Base-by-base conservation (phyloP, 2,113 vertebrate genomes). In the Calcarius ornatus region DNA sequence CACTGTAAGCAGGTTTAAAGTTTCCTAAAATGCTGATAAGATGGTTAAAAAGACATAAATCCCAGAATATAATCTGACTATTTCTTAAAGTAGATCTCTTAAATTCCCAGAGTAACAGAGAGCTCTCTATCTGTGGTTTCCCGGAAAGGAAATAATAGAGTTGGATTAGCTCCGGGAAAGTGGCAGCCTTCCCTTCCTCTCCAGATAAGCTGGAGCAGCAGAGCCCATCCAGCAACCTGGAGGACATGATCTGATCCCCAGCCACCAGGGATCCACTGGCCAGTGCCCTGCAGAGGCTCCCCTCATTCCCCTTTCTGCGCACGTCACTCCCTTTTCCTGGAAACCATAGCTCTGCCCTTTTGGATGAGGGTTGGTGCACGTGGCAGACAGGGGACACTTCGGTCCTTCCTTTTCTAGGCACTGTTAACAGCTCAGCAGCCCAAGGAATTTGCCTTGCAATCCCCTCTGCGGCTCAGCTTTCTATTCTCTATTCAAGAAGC, bases 381-480 rank as follows among this genome's bases (percentile, higher is more conserved):
- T 12, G 10, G 78, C 82, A 84, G 87, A 78, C 5, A 10, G 73
- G 76, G 86, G 37, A 37, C 65, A 65, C 86, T 91, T 63, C 5
- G 30, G 59, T 75, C 65, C 72, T 94, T 88, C 73, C 61, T 84
- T 96, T 91, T 95, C 93, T 79, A 91, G 95, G 76, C 90, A 86
- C 61, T 33, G 72, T 96, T 95, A 96, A 95, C 92, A 95, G 94
- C 80, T 77, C 72, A 1, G 43, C 86, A 81, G 76, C 83, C 88
- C 77, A 50, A 92, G 95, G 94, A 86, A 92, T 95, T 93, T 77
- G 85, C 93, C 94, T 96, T 80, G 84, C 88, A 95, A 90, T 94
- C 92, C 76, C 70, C 76, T 97, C 76, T 81, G 78, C 0, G 65
- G 76, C 91, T 96, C 90, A 95, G 95, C 69, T 97, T 97, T 92